Evolutionary conservation across 2,113 vertebrate genomes (phyloP), one percentile per base, ranked within the genome.

Genomic region (Phylloscopus trochiloides): DNA sequence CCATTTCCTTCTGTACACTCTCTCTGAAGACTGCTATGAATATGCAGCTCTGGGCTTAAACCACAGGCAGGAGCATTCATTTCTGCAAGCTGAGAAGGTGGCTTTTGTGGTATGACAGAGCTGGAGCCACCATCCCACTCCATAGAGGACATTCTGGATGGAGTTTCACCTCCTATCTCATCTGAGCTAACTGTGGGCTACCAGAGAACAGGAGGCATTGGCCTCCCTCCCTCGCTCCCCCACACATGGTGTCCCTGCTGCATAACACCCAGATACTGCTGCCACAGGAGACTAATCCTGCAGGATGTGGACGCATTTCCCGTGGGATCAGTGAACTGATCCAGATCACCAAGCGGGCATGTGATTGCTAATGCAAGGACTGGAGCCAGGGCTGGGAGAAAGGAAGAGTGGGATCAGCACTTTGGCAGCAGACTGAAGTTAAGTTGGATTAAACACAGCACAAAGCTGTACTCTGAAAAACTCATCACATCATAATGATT

Each of bases 321-420:
- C 5, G 0, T 61, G 92, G 82, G 82, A 95, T 93, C 85, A 51
- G 62, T 52, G 74, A 88, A 86, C 86, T n/a, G 67, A 76, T 83
- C 34, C 82, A 61, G 82, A 86, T 62, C 59, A 66, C 72, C 68
- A 66, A 7, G 24, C 0, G 0, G 62, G 59, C 75, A 79, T 72
- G 72, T 73, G 92, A 92, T 55, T 58, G 38, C 50, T 88, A 92
- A 92, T 34, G 86, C 75, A 86, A 86, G 51, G 54, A 66, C 6
- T 0, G 2, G 71, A 92, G 82, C 78, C 79, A 65, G 71, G 24
- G 58, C 57, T 66, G 50, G n/a, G 71, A 84, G 83, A 93, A 94
- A 77, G 78, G 86, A 90, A 92, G 79, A 88, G 88, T 67, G 54
- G 78, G 62, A 83, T 92, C 88, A 90, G 90, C 75, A 73, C 21